A percentile compares a stretch with the other conserved stretches of the same genome.
Conservation (phyloP, 1,140 invertebrate genomes). For the Euwallacea similis region DNA sequence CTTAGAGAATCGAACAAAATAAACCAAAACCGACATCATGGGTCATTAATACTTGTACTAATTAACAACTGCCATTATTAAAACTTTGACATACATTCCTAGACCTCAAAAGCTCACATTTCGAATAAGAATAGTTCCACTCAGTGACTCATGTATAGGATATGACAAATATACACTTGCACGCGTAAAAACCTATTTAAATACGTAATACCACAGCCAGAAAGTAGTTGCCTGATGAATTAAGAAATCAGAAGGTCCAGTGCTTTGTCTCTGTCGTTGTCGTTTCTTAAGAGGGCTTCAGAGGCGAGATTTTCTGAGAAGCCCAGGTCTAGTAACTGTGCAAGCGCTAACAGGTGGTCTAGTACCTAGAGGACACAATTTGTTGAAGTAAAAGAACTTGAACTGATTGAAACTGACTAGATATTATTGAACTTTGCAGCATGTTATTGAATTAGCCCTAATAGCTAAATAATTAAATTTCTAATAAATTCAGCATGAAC, state of each 20-base stretch:
- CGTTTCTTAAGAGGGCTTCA: conserved; percentile 71
- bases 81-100: too few relatives aligned
- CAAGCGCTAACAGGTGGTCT: conserved; percentile 67
- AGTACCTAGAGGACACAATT: conserved; percentile 63
- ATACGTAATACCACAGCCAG: conserved; percentile 42
- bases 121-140: too few relatives aligned
- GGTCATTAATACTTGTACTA: too few relatives aligned
- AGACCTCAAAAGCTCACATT: too few relatives aligned
- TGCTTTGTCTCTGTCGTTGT: conserved; percentile 84
- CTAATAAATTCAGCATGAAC: neutral
- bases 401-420: neutral
- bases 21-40: too few relatives aligned
- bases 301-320: conserved; percentile 77
- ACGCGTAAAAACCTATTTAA: neutral
- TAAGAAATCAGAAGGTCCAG: conserved; percentile 81
- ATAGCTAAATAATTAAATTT: neutral
- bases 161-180: too few relatives aligned
- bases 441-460: too few relatives aligned
- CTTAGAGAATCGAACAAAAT: too few relatives aligned
- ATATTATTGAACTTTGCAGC: neutral
- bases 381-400: neutral
- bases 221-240: conserved; percentile 30
- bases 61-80: too few relatives aligned
- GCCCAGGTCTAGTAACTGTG: conserved; percentile 78
- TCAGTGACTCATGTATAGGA: too few relatives aligned